Evolutionary conservation across 2,113 vertebrate species (phyloP).

Genomic region (Odontesthes bonariensis): DNA sequence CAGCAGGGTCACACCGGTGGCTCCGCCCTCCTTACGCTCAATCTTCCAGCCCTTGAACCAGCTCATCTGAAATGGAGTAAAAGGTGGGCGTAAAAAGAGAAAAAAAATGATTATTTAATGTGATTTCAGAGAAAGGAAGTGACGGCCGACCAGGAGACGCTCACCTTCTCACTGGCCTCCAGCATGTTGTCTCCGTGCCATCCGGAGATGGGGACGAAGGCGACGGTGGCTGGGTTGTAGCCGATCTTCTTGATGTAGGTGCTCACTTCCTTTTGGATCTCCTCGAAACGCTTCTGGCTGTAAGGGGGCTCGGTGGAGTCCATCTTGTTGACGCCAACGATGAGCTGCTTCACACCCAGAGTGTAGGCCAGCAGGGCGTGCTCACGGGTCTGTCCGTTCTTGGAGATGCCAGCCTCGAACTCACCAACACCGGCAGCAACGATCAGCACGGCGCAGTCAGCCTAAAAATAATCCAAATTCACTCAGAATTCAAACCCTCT

Average conservation of each 20-base stretch:
- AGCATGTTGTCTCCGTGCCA: conserved; percentile 88
- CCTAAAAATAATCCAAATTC: conserved; percentile 59
- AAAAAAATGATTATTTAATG: too few relatives aligned
- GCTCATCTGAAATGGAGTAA: conserved; percentile 74
- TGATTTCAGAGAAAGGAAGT: neutral
- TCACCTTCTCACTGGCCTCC: conserved; percentile 70
- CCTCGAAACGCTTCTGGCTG: conserved; percentile 82
- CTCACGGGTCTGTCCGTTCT: conserved; percentile 87
- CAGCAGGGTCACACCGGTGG: conserved; percentile 79
- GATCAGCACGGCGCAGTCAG: conserved; percentile 85
- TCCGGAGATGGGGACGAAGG: conserved; percentile 86
- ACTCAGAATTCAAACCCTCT: rapidly evolving
- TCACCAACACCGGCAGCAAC: conserved; percentile 85
- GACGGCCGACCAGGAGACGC: neutral
- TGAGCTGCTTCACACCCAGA: conserved; percentile 85
- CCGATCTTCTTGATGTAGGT: conserved; percentile 87
- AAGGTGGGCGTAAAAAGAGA: neutral
- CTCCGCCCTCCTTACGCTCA: conserved; percentile 82
- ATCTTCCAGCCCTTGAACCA: conserved; percentile 89
- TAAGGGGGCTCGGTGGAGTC: conserved; percentile 86
- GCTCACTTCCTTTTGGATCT: conserved; percentile 86
- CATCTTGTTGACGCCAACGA: conserved; percentile 87
- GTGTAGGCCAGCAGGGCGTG: conserved; percentile 86
- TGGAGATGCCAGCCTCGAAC: conserved; percentile 87
- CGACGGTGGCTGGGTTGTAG: conserved; percentile 82